Percentiles rank a stretch among this genome's conserved stretches.
These are phyloP conservation scores for Phalacrocorax brasilianus DNA, from an alignment of 2,113 vertebrate species.

Conservation along the genomic window DNA sequence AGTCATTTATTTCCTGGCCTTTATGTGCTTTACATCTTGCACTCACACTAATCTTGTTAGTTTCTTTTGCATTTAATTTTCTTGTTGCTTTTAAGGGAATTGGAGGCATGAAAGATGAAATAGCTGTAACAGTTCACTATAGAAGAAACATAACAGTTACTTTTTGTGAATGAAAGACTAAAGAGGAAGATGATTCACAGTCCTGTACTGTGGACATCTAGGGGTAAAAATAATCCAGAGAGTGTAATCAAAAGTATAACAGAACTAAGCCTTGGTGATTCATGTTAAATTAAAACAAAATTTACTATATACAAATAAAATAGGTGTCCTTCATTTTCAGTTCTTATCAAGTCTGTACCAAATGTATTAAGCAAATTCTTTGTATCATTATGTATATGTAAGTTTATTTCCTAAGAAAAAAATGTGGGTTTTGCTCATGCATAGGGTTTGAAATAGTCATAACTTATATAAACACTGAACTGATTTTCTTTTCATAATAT, in stretches of 20 bases:
- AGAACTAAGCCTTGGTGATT: not conserved
- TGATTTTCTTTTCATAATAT: not conserved
- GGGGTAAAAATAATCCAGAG: not conserved
- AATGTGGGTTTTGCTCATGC: fast-evolving
- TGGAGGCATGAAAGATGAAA: not conserved
- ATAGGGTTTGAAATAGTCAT: not conserved
- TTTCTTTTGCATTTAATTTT: not conserved
- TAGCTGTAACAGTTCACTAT: not conserved
- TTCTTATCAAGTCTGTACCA: not conserved
- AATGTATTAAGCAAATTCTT: not conserved
- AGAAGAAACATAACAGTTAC: not conserved
- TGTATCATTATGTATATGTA: not conserved
- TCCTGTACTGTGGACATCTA: not conserved
- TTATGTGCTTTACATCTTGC: not conserved
- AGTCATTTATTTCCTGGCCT: not conserved
- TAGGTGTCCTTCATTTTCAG: not conserved
- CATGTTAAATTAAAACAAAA: not conserved
- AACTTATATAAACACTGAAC: not conserved
- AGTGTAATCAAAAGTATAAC: not conserved
- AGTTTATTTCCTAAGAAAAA: not conserved
- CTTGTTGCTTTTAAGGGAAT: not conserved
- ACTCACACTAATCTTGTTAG: not conserved
- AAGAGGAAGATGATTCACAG: not conserved
- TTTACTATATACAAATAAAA: not conserved
- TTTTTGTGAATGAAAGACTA: not conserved